A percentile compares a stretch with the other conserved stretches of the same genome.
Conservation (phyloP, 2,888 invertebrate genomes). For the Pheosia gnoma region DNA sequence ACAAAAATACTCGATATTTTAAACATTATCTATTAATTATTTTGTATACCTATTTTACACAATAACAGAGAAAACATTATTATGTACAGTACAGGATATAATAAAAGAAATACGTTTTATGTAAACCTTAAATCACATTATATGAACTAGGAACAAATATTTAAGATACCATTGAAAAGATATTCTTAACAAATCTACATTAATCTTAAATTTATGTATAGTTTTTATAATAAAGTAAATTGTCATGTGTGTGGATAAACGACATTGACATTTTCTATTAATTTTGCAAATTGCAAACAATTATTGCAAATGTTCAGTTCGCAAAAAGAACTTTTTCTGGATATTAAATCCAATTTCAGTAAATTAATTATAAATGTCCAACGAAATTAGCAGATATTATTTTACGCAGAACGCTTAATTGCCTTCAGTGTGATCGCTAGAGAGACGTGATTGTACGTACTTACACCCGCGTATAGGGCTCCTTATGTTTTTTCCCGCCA, state of each 20-base stretch:
- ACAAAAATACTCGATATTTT: slow-evolving; percentile 26
- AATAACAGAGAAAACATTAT: slow-evolving; percentile 41
- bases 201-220: slow-evolving; percentile 4
- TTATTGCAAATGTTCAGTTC: not conserved
- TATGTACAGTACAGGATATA: slow-evolving; percentile 33
- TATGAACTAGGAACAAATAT: slow-evolving; percentile 62
- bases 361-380: not conserved
- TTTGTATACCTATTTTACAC: slow-evolving; percentile 42
- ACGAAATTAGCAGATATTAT: not conserved
- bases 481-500: not conserved
- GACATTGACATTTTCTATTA: not conserved
- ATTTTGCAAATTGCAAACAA: not conserved
- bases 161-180: slow-evolving; percentile 39
- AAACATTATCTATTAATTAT: slow-evolving; percentile 29
- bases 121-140: slow-evolving; percentile 49
- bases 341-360: not conserved
- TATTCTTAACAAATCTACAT: slow-evolving; percentile 27
- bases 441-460: slow-evolving; percentile 43
- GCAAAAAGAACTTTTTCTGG: not conserved
- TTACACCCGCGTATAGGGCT: slow-evolving; percentile 26
- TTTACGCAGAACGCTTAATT: slow-evolving; percentile 24
- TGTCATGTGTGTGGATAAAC: slow-evolving; percentile 39
- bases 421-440: slow-evolving; percentile 40
- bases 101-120: slow-evolving; percentile 47
- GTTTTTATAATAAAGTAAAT: slow-evolving; percentile 23